Conservation (phyloP, 2,888 invertebrate species). For the Orthosia gothica region DNA sequence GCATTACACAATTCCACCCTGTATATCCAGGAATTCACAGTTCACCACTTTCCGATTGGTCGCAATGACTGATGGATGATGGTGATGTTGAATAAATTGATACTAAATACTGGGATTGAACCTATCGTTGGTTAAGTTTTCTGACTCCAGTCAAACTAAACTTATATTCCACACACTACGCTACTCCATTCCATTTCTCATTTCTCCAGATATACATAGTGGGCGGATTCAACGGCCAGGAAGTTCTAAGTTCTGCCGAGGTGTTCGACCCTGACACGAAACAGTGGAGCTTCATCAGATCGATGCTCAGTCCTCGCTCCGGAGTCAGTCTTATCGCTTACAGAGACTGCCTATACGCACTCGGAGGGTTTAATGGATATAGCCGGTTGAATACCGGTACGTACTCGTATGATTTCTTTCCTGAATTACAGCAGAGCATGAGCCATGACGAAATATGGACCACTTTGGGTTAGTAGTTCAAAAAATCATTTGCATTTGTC, state of each 20-base stretch:
- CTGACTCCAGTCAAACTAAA: no score
- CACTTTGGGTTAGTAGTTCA: no score
- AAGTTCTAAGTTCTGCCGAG: conserved; percentile 94
- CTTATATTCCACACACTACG: background rate
- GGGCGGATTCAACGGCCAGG: conserved; percentile 96
- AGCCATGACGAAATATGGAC: no score
- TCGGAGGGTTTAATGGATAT: conserved; percentile 96
- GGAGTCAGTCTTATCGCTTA: conserved; percentile 94
- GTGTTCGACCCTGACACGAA: conserved; percentile 93
- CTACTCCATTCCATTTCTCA: background rate
- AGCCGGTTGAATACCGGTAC: conserved; percentile 93
- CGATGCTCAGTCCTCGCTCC: conserved; percentile 94
- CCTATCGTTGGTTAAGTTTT: no score
- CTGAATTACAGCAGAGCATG: background rate
- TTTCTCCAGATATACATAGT: conserved; percentile 93
- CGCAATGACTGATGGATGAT: no score
- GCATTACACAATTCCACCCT: no score
- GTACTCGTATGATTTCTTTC: background rate
- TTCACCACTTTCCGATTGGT: background rate
- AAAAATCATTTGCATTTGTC: no score
- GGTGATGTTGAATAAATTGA: no score
- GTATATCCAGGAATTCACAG: no score
- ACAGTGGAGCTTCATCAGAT: conserved; percentile 94
- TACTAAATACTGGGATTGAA: background rate
- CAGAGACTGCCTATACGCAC: conserved; percentile 93